A percentile compares a stretch with the other conserved stretches of the same genome.
Evolutionary conservation across 2,113 vertebrate genomes (phyloP).

Genomic region (Anguilla rostrata): DNA sequence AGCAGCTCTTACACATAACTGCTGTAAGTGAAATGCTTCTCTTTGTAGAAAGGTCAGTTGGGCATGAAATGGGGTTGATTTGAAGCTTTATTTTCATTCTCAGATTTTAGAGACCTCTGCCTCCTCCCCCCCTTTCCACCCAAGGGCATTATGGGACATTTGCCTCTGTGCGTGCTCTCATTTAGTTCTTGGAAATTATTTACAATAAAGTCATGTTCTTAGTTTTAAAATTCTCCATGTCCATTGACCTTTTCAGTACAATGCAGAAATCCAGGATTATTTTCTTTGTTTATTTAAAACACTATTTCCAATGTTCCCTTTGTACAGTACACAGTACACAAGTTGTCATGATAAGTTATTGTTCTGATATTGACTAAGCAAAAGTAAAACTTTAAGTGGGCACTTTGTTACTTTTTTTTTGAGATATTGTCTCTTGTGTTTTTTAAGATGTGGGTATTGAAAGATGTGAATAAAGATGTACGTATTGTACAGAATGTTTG

Average conservation of each 20-base stretch:
- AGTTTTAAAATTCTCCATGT: slow-evolving; percentile 10
- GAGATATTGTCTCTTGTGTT: slow-evolving; percentile 24
- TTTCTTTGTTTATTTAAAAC: not conserved
- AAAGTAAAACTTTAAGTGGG: slow-evolving; percentile 19
- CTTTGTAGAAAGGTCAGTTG: slow-evolving; percentile 12
- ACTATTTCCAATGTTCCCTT: not conserved
- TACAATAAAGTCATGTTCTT: not conserved
- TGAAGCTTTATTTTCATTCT: slow-evolving; percentile 11
- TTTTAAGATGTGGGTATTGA: slow-evolving; percentile 19
- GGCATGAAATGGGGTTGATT: slow-evolving; percentile 8
- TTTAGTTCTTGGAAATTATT: slow-evolving; percentile 30
- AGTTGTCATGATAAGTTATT: slow-evolving; percentile 11
- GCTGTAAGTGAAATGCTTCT: slow-evolving; percentile 14
- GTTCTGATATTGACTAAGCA: slow-evolving; percentile 5
- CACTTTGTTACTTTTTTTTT: slow-evolving; percentile 32
- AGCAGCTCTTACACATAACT: slow-evolving; percentile 16
- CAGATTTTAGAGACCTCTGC: slow-evolving; percentile 26
- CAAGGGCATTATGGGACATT: not conserved
- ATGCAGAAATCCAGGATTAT: not conserved
- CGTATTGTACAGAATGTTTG: slow-evolving; percentile 4
- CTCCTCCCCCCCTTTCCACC: not conserved
- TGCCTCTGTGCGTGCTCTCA: slow-evolving; percentile 27
- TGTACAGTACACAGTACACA: slow-evolving; percentile 12
- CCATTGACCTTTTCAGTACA: not conserved
- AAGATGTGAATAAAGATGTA: slow-evolving; percentile 28